Evolutionary conservation across 2,113 vertebrate genomes (phyloP).

Genomic region (Oreochromis tanganicae): DNA sequence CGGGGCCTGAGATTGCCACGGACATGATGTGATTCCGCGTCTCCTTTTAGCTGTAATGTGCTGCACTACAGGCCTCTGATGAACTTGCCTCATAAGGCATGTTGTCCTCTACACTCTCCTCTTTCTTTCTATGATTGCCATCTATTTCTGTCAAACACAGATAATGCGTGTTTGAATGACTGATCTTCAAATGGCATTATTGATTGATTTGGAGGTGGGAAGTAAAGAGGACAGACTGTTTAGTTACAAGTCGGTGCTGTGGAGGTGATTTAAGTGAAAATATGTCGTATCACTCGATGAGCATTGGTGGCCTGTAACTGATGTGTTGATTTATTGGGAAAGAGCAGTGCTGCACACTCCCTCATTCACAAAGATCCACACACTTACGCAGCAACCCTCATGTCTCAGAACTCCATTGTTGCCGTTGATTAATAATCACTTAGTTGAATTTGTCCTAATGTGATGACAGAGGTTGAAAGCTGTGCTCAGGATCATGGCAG

Average conservation of each 20-base stretch:
- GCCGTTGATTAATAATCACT: constrained; percentile 48
- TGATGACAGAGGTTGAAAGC: constrained; percentile 50
- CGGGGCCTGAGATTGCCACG: constrained; percentile 25
- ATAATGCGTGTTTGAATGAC: neutral
- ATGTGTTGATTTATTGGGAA: neutral
- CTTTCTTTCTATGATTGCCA: neutral
- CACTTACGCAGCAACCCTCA: neutral
- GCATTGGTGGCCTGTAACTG: neutral
- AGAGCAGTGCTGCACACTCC: neutral
- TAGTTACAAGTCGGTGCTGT: neutral
- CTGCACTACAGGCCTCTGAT: constrained; percentile 5
- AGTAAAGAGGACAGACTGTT: neutral
- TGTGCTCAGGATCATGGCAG: neutral
- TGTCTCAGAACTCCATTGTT: neutral
- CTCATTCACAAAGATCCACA: neutral
- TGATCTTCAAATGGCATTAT: neutral
- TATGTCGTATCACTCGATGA: neutral
- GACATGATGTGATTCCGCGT: constrained; percentile 50
- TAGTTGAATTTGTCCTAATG: constrained; percentile 43
- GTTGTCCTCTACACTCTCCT: neutral
- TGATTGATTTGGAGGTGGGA: neutral
- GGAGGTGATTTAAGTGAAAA: neutral
- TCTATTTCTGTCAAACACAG: constrained; percentile 2
- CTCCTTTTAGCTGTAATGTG: constrained; percentile 32
- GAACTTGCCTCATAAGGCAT: constrained; percentile 14